A percentile compares a stretch with the other conserved stretches of the same genome.
These are phyloP conservation scores for Trilocha varians DNA, from an alignment of 2,888 invertebrate genomes.

Conservation along the genomic window DNA sequence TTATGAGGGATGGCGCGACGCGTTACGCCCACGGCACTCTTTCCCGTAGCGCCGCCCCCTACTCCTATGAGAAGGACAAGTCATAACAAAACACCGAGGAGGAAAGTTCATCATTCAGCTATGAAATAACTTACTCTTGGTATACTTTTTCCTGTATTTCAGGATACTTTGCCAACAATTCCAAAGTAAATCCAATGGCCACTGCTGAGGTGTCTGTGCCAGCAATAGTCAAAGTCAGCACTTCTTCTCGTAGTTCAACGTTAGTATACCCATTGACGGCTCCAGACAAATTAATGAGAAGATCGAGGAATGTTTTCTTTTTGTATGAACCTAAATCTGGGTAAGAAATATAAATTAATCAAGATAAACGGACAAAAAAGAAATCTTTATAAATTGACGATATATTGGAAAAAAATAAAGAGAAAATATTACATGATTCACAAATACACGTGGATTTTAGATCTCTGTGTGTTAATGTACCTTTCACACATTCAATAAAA, in stretches of 20 bases:
- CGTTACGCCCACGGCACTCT: too few relatives aligned
- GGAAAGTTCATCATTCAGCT: not conserved
- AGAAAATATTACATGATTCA: too few relatives aligned
- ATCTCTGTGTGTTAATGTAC: too few relatives aligned
- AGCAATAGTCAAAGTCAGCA: slow-evolving; percentile 70
- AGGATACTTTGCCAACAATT: slow-evolving; percentile 57
- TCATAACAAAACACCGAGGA: not conserved
- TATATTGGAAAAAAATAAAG: too few relatives aligned
- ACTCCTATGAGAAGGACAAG: too few relatives aligned
- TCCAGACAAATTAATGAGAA: slow-evolving; percentile 65
- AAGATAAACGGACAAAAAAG: too few relatives aligned
- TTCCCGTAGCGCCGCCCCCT: too few relatives aligned
- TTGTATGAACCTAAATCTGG: slow-evolving; percentile 42
- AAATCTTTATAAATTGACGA: too few relatives aligned
- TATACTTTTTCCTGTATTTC: slow-evolving; percentile 58
- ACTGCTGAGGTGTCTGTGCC: slow-evolving; percentile 70
- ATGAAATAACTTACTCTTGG: slow-evolving; percentile 44
- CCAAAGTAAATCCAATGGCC: slow-evolving; percentile 50
- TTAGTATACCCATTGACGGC: slow-evolving; percentile 64
- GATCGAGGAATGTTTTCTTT: slow-evolving; percentile 68
- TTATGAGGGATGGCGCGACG: too few relatives aligned
- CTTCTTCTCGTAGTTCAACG: slow-evolving; percentile 71
- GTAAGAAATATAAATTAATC: too few relatives aligned
- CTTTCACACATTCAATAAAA: too few relatives aligned
- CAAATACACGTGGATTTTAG: too few relatives aligned